phyloP scores from a whole-genome alignment of 2,888 invertebrate species.

The Ophion ellenae region DNA sequence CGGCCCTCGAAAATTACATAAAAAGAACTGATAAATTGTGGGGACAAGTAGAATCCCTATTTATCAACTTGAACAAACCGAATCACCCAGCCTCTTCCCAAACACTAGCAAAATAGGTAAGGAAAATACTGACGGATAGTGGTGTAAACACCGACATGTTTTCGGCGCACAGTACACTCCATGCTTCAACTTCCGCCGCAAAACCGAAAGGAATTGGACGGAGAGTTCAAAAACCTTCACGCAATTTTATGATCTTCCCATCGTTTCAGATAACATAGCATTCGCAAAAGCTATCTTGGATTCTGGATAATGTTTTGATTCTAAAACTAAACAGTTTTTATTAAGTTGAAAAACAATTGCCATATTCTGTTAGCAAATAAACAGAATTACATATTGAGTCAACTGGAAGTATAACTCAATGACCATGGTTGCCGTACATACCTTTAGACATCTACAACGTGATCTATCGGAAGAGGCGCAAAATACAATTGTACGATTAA shows the following conservation, averaged over 20 bases:
- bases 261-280: neutral
- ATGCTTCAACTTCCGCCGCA: constrained; percentile 4
- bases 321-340: too few species aligned
- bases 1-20: neutral
- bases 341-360: too few species aligned
- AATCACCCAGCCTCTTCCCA: neutral
- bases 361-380: too few species aligned
- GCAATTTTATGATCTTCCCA: constrained; percentile 10
- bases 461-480: too few species aligned
- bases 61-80: neutral
- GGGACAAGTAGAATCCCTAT: neutral
- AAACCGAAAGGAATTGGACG: neutral
- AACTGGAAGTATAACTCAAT: too few species aligned
- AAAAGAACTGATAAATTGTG: neutral
- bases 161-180: neutral
- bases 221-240: neutral
- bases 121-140: neutral
- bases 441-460: too few species aligned
- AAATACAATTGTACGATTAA: too few species aligned
- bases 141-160: neutral
- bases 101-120: neutral
- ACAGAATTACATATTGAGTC: too few species aligned
- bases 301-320: too few species aligned
- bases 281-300: neutral
- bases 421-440: too few species aligned